Percentiles rank a stretch among this genome's conserved stretches.
Conservation (phyloP, 2,797 vertebrate species). For the Sebastes taczanowskii region DNA sequence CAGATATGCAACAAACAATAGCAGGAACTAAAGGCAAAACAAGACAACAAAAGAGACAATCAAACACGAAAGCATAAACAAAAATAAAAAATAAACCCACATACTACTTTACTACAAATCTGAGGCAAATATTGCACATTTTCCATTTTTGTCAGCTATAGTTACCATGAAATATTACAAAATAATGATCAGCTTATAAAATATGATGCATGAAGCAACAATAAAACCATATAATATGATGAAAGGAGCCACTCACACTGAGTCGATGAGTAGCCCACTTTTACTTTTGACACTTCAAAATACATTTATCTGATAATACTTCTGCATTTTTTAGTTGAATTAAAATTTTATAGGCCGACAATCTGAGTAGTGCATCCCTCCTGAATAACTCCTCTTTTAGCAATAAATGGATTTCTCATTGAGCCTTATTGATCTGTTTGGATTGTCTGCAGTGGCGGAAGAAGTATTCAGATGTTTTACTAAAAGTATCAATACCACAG, state of each 20-base stretch:
- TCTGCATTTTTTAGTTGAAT: not conserved
- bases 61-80: no score
- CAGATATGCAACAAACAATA: no score
- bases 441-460: not conserved
- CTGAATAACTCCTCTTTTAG: not conserved
- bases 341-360: not conserved
- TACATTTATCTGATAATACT: not conserved
- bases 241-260: not conserved
- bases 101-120: not conserved
- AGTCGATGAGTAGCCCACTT: accelerated
- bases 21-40: no score
- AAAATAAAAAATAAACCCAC: accelerated
- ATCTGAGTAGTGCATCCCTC: not conserved
- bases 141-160: not conserved
- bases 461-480: not conserved
- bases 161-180: not conserved
- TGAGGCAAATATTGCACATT: not conserved
- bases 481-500: not conserved
- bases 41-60: no score
- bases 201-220: not conserved
- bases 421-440: not conserved
- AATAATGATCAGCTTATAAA: not conserved
- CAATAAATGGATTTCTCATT: not conserved
- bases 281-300: not conserved
- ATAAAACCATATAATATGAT: not conserved